Evolutionary conservation across 1,140 invertebrate species (phyloP), one percentile per base, ranked within the genome.

Genomic region (Drosophila tsacasi): DNA sequence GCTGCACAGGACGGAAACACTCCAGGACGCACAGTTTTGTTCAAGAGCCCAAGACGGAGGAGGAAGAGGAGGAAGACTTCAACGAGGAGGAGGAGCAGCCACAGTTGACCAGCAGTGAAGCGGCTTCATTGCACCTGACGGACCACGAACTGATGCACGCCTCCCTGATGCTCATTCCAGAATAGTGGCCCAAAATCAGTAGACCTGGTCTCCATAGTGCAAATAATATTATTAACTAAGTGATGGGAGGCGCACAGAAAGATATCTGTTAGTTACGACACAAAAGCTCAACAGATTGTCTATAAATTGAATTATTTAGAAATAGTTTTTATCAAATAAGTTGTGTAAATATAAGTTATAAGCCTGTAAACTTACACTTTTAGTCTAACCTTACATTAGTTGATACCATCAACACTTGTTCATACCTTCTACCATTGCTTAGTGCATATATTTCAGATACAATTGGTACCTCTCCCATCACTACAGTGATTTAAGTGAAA

Each of bases 71-170:
- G 10, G 47, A 61, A 19, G 44, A 64, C 42, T 39, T 68, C 9
- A 35, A 60, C 10, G 63, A 62, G 19, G 60, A 68, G 19, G 66
- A 47, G 30, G n/a, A n/a, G 19, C 71, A 47, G 19, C 72, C 66
- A 35, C 59, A 68, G 35, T 9, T 82, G 13, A 46, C 54, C 55
- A 72, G 46, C 55, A 68, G 39, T 23, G 72, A 76, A 17, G 54
- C 78, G 17, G 75, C 69, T 9, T 35, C 83, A 4, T n/a, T 90
- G 50, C 85, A 90, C 30, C 46, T 90, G 13, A 46, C 85, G 19
- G 85, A 90, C 9, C 81, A 81, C 19, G 86, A 91, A 21, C 37
- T 90, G 27, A 91, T 90, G 72, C 78, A 90, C 25, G 62, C 83
- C 42, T 86, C 83, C 0, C 21, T 86, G 7, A 86, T 87, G 83